Evolutionary conservation across 2,888 invertebrate species (phyloP), one percentile per base, ranked within the genome.

Genomic region (Parelbella ahira): DNA sequence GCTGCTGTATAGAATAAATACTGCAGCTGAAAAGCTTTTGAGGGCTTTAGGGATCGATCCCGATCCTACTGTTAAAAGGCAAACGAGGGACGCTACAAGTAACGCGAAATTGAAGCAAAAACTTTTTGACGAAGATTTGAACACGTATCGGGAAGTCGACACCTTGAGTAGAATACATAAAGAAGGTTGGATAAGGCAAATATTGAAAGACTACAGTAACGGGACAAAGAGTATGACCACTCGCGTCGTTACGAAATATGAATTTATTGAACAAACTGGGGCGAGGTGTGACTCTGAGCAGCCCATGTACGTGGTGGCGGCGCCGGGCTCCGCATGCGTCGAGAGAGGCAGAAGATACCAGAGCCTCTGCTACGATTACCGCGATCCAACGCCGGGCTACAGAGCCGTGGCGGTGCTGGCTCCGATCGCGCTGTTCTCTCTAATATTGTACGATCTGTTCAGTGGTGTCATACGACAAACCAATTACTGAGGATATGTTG

Each of bases 381-480:
- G 70, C 27, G 83, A 84, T 46, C 75, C 77, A 5, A 68, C 72
- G 1, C 69, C 78, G n/a, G 79, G 72, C 0, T 84, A 83, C 39
- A 65, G 86, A 48, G 43, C 78, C 7, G 68, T 77, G 23, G 81
- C 84, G 4, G 71, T 86, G n/a, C 9, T 80, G 15, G 82, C 81
- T 1, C 78, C 84, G 0, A 61, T 80, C 6, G 73, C 71, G 6
- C 58, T 87, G 9, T 86, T 86, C 48, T 68, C 76, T 1, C 63
- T 87, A 2, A 81, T 84, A 47, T 63, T 87, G 10, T 84, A 79
- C 38, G 83, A 84, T 57, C 65, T 83, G 37, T 83, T 86, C 48
- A 83, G 77, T 49, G 73, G 82, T 38, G 80, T 82, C n/a, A 68
- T 86, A 20, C 68, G 81, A 49, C 81, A 83, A 48, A 72, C 71